Conservation (phyloP, 2,113 vertebrate genomes). For the Pseudolaguvia tuberculata region DNA sequence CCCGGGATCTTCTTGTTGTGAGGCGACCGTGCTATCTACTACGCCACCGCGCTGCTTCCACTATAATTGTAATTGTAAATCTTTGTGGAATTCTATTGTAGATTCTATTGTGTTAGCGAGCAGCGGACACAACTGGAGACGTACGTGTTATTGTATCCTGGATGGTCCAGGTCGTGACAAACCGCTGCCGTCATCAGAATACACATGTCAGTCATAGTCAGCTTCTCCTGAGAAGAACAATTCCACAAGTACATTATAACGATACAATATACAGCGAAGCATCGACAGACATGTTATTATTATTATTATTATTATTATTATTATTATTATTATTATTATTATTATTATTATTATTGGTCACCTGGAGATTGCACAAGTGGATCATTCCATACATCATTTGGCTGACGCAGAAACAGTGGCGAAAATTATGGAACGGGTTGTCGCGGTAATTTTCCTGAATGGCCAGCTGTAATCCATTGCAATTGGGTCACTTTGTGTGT, state of each 20-base stretch:
- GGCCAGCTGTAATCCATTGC: conserved; percentile 74
- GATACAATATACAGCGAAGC: not conserved
- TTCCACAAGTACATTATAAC: not conserved
- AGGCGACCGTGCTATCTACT: too few relatives aligned
- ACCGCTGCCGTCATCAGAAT: conserved; percentile 92
- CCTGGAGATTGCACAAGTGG: conserved; percentile 88
- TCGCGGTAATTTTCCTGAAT: conserved; percentile 94
- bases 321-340: not conserved
- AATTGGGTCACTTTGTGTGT: too few relatives aligned
- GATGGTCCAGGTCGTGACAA: conserved; percentile 95
- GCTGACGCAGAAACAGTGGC: conserved; percentile 97
- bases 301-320: not conserved
- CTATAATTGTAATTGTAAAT: too few relatives aligned
- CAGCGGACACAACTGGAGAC: conserved; percentile 44
- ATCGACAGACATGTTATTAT: not conserved
- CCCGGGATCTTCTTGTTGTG: too few relatives aligned
- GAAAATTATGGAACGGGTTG: conserved; percentile 98
- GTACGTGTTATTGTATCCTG: conserved; percentile 96
- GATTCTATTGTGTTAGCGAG: not conserved
- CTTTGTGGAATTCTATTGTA: too few relatives aligned
- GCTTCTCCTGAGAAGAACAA: conserved; percentile 75
- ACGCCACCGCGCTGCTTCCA: too few relatives aligned
- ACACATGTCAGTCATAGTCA: conserved; percentile 83
- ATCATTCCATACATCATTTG: conserved; percentile 99
- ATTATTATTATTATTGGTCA: conserved; percentile 45